Evolutionary conservation across 2,113 vertebrate species (phyloP).

Genomic region (Saimiri boliviensis): DNA sequence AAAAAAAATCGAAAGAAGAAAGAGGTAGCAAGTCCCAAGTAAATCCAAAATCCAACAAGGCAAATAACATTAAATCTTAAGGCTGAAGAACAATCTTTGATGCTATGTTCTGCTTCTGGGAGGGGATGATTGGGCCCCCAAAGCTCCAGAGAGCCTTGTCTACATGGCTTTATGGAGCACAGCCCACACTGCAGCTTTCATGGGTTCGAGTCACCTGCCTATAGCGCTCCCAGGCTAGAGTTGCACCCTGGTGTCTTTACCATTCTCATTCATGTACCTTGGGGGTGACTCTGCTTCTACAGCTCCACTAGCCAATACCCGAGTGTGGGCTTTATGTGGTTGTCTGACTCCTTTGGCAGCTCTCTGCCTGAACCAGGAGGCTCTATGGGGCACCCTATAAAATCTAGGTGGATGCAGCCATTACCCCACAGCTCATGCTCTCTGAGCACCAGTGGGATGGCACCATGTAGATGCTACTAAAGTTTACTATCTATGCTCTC

Average conservation of each 20-base stretch:
- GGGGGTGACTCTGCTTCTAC: not conserved
- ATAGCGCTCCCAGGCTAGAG: not conserved
- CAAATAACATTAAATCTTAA: not conserved
- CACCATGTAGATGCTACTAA: no score
- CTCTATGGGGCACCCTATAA: not conserved
- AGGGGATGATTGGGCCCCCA: no score
- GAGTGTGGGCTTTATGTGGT: not conserved
- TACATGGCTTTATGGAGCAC: not conserved
- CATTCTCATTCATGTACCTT: no score
- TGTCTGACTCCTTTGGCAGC: no score
- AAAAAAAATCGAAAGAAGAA: not conserved
- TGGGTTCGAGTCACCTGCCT: not conserved
- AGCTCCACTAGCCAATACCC: not conserved
- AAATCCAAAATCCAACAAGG: not conserved
- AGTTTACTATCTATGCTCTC: no score
- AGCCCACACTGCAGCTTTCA: not conserved
- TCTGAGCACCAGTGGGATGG: not conserved
- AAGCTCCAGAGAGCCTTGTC: not conserved
- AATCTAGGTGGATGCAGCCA: not conserved
- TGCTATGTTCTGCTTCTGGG: not conserved
- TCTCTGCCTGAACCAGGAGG: not conserved
- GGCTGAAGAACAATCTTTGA: not conserved
- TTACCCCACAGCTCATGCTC: not conserved
- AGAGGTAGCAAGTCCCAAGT: not conserved
- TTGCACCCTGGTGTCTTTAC: not conserved